Base-by-base conservation (phyloP, 1,140 invertebrate genomes). In the Anoplophora glabripennis region DNA sequence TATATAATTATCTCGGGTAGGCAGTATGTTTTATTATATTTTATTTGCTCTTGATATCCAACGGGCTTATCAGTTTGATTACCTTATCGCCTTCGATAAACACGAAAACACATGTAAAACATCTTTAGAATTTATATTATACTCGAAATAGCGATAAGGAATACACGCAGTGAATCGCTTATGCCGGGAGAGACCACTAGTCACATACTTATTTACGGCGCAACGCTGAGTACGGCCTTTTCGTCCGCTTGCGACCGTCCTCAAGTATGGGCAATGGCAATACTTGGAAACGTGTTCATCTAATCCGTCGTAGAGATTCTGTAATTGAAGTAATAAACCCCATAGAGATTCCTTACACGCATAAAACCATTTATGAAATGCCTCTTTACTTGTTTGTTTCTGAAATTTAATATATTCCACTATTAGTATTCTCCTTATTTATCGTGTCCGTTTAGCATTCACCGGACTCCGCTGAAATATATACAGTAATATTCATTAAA, bases 51-150 rank as follows among this genome's bases (percentile, higher is more conserved):
- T 68, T 64, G 62, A 67, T 68, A 66, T 62, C 57, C 58, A 41
- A 57, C 56, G 57, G 48, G 49, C 59, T 68, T 68, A 70, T 70
- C 68, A 62, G 59, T 65, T 63, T 68, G 68, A 68, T 68, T 70
- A 69, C 48, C 61, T 67, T 71, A 71, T 71, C 69, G 59, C 35
- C 36, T 53, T 51, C 59, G 65, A 71, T 69, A 71, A 71, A 70
- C 67, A 68, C 52, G 48, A 63, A 71, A 71, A 72, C 70, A 70
- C 64, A 72, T 71, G 69, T 71, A 71, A 71, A 71, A 68, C 66
- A 69, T 69, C 65, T 69, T 59, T 59, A 69, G 54, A 71, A 71
- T 70, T 63, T 67, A 66, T 67, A 68, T 68, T 60, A 55, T 61
- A 64, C 62, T 64, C 53, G 46, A 66, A 66, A 66, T 51, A 54